Base-by-base conservation (phyloP, 2,797 vertebrate genomes). In the Xerus rutilus region DNA sequence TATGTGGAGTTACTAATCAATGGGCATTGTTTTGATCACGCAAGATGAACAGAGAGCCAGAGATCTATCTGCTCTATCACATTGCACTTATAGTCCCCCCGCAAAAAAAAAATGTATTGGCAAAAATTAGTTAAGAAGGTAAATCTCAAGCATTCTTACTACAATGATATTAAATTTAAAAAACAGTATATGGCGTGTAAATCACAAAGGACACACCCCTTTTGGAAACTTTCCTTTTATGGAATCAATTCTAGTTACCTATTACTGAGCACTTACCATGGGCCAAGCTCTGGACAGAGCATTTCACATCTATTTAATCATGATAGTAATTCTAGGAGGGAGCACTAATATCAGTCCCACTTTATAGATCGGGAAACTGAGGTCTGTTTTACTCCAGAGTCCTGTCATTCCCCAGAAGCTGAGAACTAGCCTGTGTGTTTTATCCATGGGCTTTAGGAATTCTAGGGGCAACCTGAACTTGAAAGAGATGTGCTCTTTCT, bases 291-390 rank as follows among this genome's bases (percentile, higher is more conserved):
- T 32, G 9, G 39, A 47, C 4, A 78, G 32, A 54, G 45, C 65
- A 73, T 72, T 90, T 62, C 35, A 28, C 0, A 1, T 82, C 30
- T 81, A 54, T 39, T 86, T 89, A 69, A 52, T 74, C 69, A 18
- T 95, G 79, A 3, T 72, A 59, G 49, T 47, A 39, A 81, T 49
- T 32, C 45, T 62, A 76, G 52, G 43, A 88, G 59, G 65, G 2
- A 39, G 30, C 30, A 23, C 62, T 59, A 32, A 76, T 32, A 72
- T 17, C 18, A 62, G 30, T 64, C 45, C 72, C 72, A 87, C 13
- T 70, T 91, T 76, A 69, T 59, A 93, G 77, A 78, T 18, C 32
- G 91, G 39, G 39, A 90, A 89, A 79, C 54, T 57, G 76, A 93
- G 45, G 35, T 30, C 30, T n/a, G 2, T 57, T 32, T 65, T 49